A percentile compares a stretch with the other conserved stretches of the same genome.
These are phyloP conservation scores for Hippopotamus amphibius DNA, from an alignment of 2,113 vertebrate species.

Conservation along the genomic window DNA sequence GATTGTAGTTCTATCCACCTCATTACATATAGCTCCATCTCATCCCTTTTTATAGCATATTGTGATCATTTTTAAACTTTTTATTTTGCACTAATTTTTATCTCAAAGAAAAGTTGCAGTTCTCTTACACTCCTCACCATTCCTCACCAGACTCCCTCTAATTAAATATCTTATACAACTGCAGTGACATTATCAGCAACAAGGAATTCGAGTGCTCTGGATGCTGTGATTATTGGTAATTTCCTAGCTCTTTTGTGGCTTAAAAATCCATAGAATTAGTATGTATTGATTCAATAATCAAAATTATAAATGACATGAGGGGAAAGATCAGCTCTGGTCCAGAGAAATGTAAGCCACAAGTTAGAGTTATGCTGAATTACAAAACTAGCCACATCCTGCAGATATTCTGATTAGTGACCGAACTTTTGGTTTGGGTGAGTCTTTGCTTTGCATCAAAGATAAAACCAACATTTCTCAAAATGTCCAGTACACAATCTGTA, in stretches of 20 bases:
- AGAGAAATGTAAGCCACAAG: neutral
- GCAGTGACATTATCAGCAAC: neutral
- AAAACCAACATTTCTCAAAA: neutral
- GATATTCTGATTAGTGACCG: neutral
- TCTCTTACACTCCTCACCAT: neutral
- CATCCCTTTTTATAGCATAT: too few species aligned
- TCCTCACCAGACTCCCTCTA: neutral
- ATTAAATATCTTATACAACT: neutral
- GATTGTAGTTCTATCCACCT: too few species aligned
- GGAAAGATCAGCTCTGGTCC: neutral
- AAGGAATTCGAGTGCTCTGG: neutral
- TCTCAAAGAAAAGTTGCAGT: neutral
- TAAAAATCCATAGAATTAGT: neutral
- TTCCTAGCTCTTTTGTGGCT: neutral
- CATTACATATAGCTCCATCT: too few species aligned
- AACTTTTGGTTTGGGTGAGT: neutral
- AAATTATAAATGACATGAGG: neutral
- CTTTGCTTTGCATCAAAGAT: neutral
- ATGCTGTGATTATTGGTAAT: neutral
- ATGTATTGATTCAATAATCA: neutral
- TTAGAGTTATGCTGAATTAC: neutral
- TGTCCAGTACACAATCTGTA: neutral
- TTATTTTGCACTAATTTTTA: neutral
- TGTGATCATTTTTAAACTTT: neutral
- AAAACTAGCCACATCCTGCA: neutral